Evolutionary conservation across 2,797 vertebrate genomes (phyloP).

Genomic region (Merluccius polli): DNA sequence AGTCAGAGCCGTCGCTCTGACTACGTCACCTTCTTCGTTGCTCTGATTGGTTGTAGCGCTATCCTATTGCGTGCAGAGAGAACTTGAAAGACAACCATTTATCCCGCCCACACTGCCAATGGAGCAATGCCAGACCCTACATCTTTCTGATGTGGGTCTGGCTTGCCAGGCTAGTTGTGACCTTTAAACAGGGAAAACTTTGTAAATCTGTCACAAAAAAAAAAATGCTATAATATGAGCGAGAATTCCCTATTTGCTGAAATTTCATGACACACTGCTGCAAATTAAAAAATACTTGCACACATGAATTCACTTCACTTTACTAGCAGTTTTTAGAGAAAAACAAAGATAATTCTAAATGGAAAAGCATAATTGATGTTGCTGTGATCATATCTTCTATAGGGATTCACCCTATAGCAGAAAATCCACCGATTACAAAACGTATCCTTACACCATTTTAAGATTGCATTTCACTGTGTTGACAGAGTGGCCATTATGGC

Average conservation of each 20-base stretch:
- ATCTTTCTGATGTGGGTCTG: too few relatives aligned
- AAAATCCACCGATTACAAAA: neutral
- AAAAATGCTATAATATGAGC: neutral
- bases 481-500: neutral
- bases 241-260: neutral
- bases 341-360: neutral
- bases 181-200: neutral
- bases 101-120: too few relatives aligned
- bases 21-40: too few relatives aligned
- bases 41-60: too few relatives aligned
- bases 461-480: neutral
- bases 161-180: too few relatives aligned
- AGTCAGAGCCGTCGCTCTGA: too few relatives aligned
- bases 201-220: neutral
- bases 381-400: neutral
- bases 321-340: neutral
- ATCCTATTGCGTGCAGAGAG: too few relatives aligned
- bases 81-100: too few relatives aligned
- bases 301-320: neutral
- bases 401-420: neutral
- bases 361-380: conserved; percentile 1
- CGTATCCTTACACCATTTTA: neutral
- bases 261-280: neutral
- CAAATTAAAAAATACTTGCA: neutral
- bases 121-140: too few relatives aligned